These are phyloP conservation scores for Nyctalus aviator DNA, from an alignment of 2,797 vertebrate species.

Conservation along the genomic window DNA sequence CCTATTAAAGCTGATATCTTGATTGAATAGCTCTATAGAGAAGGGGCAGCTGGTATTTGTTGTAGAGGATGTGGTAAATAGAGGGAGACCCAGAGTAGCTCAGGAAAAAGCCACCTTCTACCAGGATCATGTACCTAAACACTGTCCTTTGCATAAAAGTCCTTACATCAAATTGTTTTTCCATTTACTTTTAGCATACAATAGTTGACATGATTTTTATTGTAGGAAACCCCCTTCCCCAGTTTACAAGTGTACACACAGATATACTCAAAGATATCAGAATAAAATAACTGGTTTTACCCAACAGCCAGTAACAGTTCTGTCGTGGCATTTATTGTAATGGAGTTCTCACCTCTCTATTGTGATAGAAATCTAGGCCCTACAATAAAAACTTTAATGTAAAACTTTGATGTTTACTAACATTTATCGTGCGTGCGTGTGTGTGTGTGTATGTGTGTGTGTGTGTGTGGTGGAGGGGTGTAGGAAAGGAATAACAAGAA, in stretches of 20 bases:
- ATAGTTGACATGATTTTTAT: not conserved
- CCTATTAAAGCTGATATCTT: not conserved
- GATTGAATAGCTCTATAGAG: not conserved
- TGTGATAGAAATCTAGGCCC: not conserved
- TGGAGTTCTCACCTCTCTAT: not conserved
- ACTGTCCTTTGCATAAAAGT: not conserved
- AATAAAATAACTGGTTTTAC: not conserved
- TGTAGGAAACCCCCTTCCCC: not conserved
- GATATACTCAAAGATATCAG: not conserved
- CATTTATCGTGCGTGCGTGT: not conserved
- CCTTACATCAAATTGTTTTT: not conserved
- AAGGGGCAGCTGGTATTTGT: not conserved
- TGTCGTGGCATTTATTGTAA: not conserved
- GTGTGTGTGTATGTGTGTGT: not conserved
- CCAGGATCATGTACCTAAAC: not conserved
- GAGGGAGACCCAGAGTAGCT: not conserved
- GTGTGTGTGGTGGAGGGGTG: not conserved
- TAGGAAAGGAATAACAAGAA: not conserved
- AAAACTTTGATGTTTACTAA: not conserved
- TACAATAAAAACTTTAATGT: not conserved
- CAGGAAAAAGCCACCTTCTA: not conserved
- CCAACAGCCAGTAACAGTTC: not conserved
- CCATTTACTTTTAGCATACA: not conserved
- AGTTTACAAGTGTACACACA: not conserved
- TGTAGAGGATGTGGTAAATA: not conserved